Base-by-base conservation (phyloP, 2,797 vertebrate species). In the Karalla daura region DNA sequence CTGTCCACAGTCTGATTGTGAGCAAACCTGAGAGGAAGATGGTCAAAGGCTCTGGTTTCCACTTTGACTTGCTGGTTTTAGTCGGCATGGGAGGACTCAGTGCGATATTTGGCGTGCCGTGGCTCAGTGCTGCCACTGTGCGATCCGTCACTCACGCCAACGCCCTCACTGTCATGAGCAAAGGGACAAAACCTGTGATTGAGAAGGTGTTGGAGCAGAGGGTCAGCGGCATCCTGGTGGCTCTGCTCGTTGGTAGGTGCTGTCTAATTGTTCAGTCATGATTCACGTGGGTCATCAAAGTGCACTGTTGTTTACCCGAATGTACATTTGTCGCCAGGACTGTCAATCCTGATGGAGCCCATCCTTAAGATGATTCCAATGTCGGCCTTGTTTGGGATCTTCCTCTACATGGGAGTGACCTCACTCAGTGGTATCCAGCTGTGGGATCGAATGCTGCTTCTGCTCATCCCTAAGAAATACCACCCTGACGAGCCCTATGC, bases 321-420 rank as follows among this genome's bases (percentile, higher is more conserved):
- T 10, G 21, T 50, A 5, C 59, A 3, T 56, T 47, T 84, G n/a
- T 58, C 27, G 76, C 20, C 78, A 99, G 97, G 98, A 0, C 67
- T 98, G 65, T 99, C 98, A 36, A 97, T 99, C 84, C 87, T 98
- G 54, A 97, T 99, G 96, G 96, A 97, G 83, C 96, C 96, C 0
- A 91, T 99, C 80, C 88, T 99, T 20, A 96, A 94, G 85, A 72
- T 92, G 86, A 97, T 99, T 70, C 97, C 98, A 0, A 87, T 98
- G 90, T 84, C 98, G 0, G 96, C 97, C 44, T 91, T 99, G 66
- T 98, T 99, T 0, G 98, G 98, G 72, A 99, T 99, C 86, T 99
- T 99, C 81, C 95, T 99, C 55, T 99, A 99, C 88, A 99, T 99
- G 98, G 98, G 98, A 0, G 93, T 99, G 54, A 98, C 98, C 0